A percentile compares a stretch with the other conserved stretches of the same genome.
Evolutionary conservation across 2,113 vertebrate species (phyloP).

Genomic region (crab-eating macaque (Macaca fascicularis)): DNA sequence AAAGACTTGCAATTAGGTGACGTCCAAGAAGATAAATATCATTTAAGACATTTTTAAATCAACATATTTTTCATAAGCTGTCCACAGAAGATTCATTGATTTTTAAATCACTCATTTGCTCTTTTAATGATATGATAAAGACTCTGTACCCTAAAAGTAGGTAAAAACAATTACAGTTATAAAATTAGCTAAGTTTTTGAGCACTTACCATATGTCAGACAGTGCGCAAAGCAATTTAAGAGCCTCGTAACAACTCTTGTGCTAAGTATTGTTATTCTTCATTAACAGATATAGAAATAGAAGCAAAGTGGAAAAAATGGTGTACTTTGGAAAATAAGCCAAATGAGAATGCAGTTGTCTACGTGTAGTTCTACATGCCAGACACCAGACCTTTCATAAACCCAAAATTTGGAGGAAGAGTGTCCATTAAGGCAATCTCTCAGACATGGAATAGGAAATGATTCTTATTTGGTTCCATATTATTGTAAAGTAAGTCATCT

Average conservation of each 20-base stretch:
- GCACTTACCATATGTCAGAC: neutral
- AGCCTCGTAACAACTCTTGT: neutral
- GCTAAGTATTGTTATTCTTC: neutral
- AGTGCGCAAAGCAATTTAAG: neutral
- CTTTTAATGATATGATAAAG: neutral
- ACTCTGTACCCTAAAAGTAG: neutral
- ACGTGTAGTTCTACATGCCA: neutral
- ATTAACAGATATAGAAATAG: neutral
- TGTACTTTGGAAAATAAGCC: neutral
- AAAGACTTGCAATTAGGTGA: neutral
- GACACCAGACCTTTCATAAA: neutral
- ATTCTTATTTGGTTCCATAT: neutral
- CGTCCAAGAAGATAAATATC: neutral
- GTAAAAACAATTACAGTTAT: neutral
- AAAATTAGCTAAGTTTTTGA: constrained; percentile 29
- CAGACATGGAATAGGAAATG: neutral
- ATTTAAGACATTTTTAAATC: neutral
- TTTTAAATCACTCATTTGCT: neutral
- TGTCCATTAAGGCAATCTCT: neutral
- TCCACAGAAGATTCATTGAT: neutral
- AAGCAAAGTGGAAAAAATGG: neutral
- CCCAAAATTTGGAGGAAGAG: neutral
- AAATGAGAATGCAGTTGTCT: neutral
- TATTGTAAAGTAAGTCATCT: neutral
- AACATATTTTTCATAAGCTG: neutral